phyloP scores from a whole-genome alignment of 1,140 invertebrate species.

The Drosophila lacertosa region DNA sequence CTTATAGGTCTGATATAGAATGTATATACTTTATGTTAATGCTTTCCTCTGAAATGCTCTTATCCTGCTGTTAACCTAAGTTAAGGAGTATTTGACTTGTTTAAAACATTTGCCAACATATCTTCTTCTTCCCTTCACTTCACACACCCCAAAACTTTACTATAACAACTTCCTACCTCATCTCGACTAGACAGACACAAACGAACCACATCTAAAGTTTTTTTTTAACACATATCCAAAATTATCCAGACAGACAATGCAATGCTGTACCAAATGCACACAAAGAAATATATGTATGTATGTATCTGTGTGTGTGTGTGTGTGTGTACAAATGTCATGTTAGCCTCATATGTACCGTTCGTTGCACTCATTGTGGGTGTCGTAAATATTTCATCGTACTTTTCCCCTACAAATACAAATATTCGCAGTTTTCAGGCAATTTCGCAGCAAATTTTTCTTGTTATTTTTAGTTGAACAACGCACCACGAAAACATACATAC shows the following conservation, averaged over 20 bases:
- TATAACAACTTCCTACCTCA: no score
- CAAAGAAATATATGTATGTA: not conserved
- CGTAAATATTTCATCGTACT: not conserved
- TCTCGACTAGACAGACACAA: no score
- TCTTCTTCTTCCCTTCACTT: no score
- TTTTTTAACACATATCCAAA: not conserved
- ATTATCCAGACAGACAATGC: slow-evolving; percentile 1
- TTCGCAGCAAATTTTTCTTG: not conserved
- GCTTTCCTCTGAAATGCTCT: no score
- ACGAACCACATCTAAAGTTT: no score
- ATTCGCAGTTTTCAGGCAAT: slow-evolving; percentile 2
- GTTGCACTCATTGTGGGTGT: slow-evolving; percentile 23
- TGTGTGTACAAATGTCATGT: slow-evolving; percentile 1
- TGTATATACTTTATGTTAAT: no score
- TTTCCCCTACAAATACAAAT: slow-evolving; percentile 13
- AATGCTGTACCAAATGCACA: not conserved
- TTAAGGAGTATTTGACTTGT: no score
- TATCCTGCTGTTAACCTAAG: no score
- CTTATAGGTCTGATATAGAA: no score
- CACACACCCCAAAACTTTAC: no score
- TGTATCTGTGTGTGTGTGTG: not conserved
- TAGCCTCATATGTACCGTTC: slow-evolving; percentile 1
- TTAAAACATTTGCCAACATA: no score
- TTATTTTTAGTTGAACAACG: slow-evolving; percentile 36
- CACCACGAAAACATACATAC: not conserved